A percentile compares a stretch with the other conserved stretches of the same genome.
Conservation (phyloP, 2,888 invertebrate species). For the Ommatoiulus sabulosus region DNA sequence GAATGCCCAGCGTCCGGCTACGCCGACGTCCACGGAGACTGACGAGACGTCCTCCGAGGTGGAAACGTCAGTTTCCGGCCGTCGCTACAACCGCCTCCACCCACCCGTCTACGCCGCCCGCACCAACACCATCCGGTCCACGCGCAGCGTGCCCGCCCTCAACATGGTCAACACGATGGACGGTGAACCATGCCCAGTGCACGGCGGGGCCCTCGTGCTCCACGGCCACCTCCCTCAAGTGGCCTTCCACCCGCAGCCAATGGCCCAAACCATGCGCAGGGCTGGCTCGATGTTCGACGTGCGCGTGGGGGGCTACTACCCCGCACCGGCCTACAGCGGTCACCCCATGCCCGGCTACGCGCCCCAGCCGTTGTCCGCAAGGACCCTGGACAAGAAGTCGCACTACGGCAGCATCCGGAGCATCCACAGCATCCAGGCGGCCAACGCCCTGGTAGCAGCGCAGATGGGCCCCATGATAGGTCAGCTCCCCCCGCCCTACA, state of each 20-base stretch:
- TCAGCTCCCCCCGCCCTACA: slow-evolving; percentile 55
- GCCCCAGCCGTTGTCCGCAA: slow-evolving; percentile 50
- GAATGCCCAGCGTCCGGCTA: slow-evolving; percentile 14
- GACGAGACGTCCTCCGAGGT: slow-evolving; percentile 51
- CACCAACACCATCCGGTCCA: slow-evolving; percentile 58
- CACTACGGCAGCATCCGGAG: slow-evolving; percentile 59
- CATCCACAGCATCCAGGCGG: slow-evolving; percentile 50
- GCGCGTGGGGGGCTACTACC: slow-evolving; percentile 45
- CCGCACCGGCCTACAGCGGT: slow-evolving; percentile 17
- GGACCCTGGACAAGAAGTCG: slow-evolving; percentile 56
- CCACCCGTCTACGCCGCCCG: slow-evolving; percentile 4
- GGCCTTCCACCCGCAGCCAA: slow-evolving; percentile 12
- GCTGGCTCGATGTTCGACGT: slow-evolving; percentile 60
- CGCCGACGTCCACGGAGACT: slow-evolving; percentile 56
- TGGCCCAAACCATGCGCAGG: slow-evolving; percentile 51
- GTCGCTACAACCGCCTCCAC: slow-evolving; percentile 50
- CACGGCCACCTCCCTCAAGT: slow-evolving; percentile 8
- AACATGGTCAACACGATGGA: slow-evolving; percentile 52
- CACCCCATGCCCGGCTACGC: slow-evolving; percentile 38
- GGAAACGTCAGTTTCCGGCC: slow-evolving; percentile 57
- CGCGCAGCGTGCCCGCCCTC: slow-evolving; percentile 60
- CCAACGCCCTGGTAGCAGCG: not conserved
- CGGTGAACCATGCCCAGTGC: slow-evolving; percentile 59
- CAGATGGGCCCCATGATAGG: slow-evolving; percentile 28
- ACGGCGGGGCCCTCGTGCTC: slow-evolving; percentile 56